Conservation (phyloP, 2,113 vertebrate species). For the Psophia crepitans region DNA sequence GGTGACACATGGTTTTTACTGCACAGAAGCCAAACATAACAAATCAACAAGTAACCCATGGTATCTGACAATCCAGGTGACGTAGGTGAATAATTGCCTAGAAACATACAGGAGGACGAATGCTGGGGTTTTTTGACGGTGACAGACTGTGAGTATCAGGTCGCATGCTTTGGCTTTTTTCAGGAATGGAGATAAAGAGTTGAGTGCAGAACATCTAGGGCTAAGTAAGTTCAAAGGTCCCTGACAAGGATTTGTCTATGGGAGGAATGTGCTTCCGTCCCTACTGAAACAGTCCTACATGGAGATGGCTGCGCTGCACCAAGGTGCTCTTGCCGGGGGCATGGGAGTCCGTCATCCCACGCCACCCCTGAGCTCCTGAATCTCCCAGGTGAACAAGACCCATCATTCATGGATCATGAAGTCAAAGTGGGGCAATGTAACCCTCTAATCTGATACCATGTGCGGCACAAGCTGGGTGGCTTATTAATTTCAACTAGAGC, state of each 20-base stretch:
- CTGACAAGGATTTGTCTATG: background rate
- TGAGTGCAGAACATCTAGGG: background rate
- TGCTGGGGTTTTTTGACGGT: background rate
- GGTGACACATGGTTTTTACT: constrained; percentile 14
- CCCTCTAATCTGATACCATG: background rate
- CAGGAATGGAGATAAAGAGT: background rate
- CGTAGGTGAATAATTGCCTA: background rate
- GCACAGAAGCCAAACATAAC: constrained; percentile 39
- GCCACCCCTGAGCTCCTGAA: background rate
- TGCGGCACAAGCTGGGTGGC: background rate
- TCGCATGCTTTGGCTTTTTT: background rate
- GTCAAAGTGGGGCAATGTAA: background rate
- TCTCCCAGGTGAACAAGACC: background rate
- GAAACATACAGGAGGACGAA: constrained; percentile 1
- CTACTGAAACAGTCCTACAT: background rate
- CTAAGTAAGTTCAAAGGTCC: background rate
- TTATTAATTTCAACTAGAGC: background rate
- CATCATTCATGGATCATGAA: background rate
- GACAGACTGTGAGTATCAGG: background rate
- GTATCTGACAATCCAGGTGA: constrained; percentile 38
- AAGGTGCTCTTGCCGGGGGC: background rate
- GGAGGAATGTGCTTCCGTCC: background rate
- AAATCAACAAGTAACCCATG: constrained; percentile 15
- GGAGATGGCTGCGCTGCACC: background rate
- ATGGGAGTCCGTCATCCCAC: background rate